These are phyloP conservation scores for Galbula dea DNA, from an alignment of 2,113 vertebrate genomes.

Conservation along the genomic window DNA sequence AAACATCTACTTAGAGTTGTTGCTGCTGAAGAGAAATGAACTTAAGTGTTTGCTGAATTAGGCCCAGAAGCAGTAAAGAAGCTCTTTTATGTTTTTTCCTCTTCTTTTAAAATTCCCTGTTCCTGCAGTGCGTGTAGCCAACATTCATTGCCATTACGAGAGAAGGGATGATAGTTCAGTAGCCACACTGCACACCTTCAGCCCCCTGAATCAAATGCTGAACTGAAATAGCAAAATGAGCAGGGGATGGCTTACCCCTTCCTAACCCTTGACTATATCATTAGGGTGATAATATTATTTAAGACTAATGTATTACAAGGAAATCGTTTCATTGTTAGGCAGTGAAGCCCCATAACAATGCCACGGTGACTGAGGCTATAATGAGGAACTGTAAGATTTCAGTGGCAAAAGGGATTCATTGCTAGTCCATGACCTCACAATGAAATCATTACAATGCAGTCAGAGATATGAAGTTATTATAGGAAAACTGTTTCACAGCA, in stretches of 20 bases:
- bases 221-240: conserved; percentile 1
- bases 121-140: not conserved
- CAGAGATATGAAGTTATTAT: conserved; percentile 51
- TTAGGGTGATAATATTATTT: conserved; percentile 20
- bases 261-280: not conserved
- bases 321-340: conserved; percentile 17
- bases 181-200: not conserved
- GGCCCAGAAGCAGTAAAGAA: not conserved
- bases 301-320: not conserved
- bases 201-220: not conserved
- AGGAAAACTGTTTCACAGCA: conserved; percentile 28
- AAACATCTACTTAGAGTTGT: not conserved
- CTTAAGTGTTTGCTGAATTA: not conserved
- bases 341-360: conserved; percentile 1
- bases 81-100: not conserved
- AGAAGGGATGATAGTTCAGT: not conserved
- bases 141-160: not conserved
- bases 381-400: conserved; percentile 39
- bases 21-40: not conserved
- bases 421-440: conserved; percentile 45
- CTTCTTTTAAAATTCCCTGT: not conserved
- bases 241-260: not conserved
- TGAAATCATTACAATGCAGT: conserved; percentile 58
- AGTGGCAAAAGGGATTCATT: conserved; percentile 25
- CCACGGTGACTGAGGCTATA: conserved; percentile 2